These are phyloP conservation scores for Drosophila mojavensis DNA, from an alignment of 1,140 invertebrate species.

Conservation along the genomic window DNA sequence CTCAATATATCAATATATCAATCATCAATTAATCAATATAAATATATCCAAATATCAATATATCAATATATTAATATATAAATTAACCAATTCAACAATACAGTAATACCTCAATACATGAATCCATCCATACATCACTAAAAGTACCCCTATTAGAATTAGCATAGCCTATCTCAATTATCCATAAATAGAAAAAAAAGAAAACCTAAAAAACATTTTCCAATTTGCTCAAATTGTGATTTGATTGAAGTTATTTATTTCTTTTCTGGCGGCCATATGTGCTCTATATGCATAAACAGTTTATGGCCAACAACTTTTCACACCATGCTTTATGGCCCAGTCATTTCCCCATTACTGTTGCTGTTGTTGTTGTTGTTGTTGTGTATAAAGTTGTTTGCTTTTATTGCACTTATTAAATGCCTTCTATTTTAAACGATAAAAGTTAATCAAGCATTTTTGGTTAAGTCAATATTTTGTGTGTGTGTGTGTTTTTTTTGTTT, in stretches of 20 bases:
- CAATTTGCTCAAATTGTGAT: not conserved
- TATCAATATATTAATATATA: no score
- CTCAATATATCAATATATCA: no score
- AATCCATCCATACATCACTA: no score
- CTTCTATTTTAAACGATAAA: constrained; percentile 66
- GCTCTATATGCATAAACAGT: constrained; percentile 14
- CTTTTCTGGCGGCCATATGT: constrained; percentile 3
- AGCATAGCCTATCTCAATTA: no score
- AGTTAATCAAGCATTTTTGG: constrained; percentile 81
- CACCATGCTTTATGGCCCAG: constrained; percentile 15
- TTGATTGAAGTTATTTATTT: not conserved
- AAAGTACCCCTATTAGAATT: no score
- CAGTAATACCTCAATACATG: no score
- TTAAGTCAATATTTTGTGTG: constrained; percentile 69
- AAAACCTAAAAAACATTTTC: not conserved
- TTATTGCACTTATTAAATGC: constrained; percentile 60
- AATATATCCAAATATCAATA: no score
- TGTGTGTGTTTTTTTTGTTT: constrained; percentile 15
- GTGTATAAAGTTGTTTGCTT: constrained; percentile 26
- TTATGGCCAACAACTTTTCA: constrained; percentile 28
- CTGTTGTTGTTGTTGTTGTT: constrained; percentile 6
- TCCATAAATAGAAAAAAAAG: not conserved
- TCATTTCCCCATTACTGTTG: constrained; percentile 1
- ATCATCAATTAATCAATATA: no score
- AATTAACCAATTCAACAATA: no score